Conservation (phyloP, 2,797 vertebrate species). For the Peromyscus melanophrys region DNA sequence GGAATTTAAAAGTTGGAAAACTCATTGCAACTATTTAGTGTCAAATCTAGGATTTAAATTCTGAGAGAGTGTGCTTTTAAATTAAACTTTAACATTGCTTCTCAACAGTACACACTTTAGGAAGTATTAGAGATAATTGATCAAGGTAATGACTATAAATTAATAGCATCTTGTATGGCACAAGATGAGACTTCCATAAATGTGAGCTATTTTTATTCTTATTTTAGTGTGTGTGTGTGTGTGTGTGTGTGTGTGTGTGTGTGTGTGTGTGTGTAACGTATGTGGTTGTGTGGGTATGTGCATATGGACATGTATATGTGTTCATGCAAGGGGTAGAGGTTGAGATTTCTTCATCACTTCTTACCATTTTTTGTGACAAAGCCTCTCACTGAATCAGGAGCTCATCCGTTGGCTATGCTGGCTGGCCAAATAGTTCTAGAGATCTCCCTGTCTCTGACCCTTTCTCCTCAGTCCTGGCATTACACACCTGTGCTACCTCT, state of each 20-base stretch:
- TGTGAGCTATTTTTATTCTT: slow-evolving; percentile 47
- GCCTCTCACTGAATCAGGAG: not conserved
- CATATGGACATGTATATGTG: not conserved
- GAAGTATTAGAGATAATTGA: not conserved
- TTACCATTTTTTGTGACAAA: not conserved
- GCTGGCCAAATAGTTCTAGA: not conserved
- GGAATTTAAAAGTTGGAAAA: slow-evolving; percentile 75
- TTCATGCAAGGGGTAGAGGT: not conserved
- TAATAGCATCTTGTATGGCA: not conserved
- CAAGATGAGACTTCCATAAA: slow-evolving; percentile 51
- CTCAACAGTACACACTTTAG: slow-evolving; percentile 4
- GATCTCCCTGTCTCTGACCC: not conserved
- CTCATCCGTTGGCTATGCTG: not conserved
- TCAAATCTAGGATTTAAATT: slow-evolving; percentile 67
- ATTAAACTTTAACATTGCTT: slow-evolving; percentile 16
- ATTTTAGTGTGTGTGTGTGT: not conserved
- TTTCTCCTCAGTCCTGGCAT: not conserved
- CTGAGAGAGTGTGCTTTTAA: slow-evolving; percentile 56
- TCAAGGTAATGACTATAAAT: slow-evolving; percentile 35
- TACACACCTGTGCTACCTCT: not conserved
- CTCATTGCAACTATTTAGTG: slow-evolving; percentile 74
- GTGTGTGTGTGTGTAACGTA: not conserved
- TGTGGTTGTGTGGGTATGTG: not conserved
- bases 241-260: not conserved
- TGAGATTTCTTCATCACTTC: not conserved